A percentile compares a stretch with the other conserved stretches of the same genome.
Conservation (phyloP, 2,888 invertebrate genomes). For the Polymixis flavicincta region DNA sequence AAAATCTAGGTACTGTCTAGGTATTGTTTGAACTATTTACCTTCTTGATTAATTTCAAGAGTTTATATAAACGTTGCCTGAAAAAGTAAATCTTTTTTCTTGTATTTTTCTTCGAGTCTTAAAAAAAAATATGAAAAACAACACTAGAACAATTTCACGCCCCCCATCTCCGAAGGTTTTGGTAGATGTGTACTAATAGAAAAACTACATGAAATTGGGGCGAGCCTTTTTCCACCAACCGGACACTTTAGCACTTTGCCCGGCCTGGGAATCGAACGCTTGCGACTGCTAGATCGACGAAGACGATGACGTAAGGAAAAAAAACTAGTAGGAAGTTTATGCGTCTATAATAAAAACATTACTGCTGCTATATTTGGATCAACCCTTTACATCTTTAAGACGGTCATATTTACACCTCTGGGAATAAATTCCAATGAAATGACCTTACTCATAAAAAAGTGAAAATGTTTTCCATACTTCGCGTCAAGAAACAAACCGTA, state of each 20-base stretch:
- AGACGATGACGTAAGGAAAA: not conserved
- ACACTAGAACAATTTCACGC: too few relatives aligned
- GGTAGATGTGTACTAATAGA: too few relatives aligned
- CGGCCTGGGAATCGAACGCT: not conserved
- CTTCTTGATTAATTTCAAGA: not conserved
- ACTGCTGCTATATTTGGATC: not conserved
- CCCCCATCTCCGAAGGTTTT: too few relatives aligned
- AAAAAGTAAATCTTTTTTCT: not conserved
- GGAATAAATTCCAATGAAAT: constrained; percentile 18
- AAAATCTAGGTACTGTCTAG: constrained; percentile 15
- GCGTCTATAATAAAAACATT: constrained; percentile 5
- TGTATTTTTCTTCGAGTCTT: not conserved
- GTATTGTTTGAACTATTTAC: constrained; percentile 16
- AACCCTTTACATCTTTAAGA: constrained; percentile 22
- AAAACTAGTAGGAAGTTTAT: not conserved
- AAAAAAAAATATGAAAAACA: too few relatives aligned
- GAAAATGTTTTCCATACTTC: constrained; percentile 4
- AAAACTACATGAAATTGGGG: not conserved
- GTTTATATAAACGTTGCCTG: not conserved
- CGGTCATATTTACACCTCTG: constrained; percentile 16
- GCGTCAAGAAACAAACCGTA: not conserved
- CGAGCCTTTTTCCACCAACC: not conserved
- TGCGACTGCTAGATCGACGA: not conserved
- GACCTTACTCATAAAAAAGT: constrained; percentile 7
- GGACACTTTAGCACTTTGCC: not conserved